phyloP scores from a whole-genome alignment of 2,113 vertebrate species.

The Danionella cerebrum region DNA sequence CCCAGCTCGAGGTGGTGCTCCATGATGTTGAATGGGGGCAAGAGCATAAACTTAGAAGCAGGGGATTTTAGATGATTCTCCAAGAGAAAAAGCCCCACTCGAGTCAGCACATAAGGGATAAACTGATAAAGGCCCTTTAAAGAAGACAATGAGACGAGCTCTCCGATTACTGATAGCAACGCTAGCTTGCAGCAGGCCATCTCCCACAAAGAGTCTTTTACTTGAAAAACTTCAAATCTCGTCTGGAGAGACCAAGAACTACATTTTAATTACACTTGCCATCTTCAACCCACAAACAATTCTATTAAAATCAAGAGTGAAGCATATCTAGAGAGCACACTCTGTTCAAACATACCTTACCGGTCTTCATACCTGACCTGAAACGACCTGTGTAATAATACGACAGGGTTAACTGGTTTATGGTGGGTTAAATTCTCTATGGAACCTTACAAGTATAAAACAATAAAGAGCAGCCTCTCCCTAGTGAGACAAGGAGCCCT shows the following conservation, averaged over 20 bases:
- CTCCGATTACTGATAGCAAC: constrained; percentile 43
- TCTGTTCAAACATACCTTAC: background rate
- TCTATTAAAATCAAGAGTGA: too few relatives aligned
- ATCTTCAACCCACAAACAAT: too few relatives aligned
- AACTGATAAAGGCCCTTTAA: constrained; percentile 39
- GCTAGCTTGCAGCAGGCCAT: constrained; percentile 25
- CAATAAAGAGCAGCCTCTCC: constrained; percentile 40
- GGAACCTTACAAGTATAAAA: constrained; percentile 28
- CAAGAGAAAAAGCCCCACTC: constrained; percentile 22
- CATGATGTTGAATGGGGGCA: constrained; percentile 12
- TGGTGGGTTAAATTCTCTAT: constrained; percentile 33
- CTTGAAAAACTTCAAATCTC: constrained; percentile 19
- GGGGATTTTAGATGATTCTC: constrained; percentile 25
- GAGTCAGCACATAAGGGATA: constrained; percentile 26
- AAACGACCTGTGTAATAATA: constrained; percentile 27
- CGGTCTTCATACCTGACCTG: constrained; percentile 11
- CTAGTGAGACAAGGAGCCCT: constrained; percentile 34
- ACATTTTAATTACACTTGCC: too few relatives aligned
- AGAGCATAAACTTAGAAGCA: constrained; percentile 34
- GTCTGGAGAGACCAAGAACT: background rate
- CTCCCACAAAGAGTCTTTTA: constrained; percentile 25
- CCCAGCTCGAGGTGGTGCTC: constrained; percentile 20
- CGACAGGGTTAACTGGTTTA: constrained; percentile 26
- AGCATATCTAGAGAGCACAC: too few relatives aligned
- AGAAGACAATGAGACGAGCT: constrained; percentile 44